A percentile compares a stretch with the other conserved stretches of the same genome.
These are phyloP conservation scores for Dascillus cervinus DNA, from an alignment of 2,888 invertebrate genomes.

Conservation along the genomic window DNA sequence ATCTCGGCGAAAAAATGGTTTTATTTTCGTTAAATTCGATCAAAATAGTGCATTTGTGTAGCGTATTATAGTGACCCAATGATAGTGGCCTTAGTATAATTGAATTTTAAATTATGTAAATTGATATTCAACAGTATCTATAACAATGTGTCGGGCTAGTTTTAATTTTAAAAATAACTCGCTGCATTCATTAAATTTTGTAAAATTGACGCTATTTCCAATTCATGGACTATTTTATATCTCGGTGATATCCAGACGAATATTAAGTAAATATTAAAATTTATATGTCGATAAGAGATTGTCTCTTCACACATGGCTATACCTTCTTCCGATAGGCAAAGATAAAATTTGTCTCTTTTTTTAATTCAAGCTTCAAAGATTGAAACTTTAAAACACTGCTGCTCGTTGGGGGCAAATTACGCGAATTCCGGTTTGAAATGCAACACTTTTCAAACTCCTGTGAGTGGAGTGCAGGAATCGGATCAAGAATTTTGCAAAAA, in stretches of 20 bases:
- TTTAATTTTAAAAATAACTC: no score
- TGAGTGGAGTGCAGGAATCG: constrained; percentile 47
- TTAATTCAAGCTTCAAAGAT: constrained; percentile 31
- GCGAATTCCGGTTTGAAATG: constrained; percentile 33
- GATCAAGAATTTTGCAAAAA: constrained; percentile 55
- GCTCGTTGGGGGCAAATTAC: constrained; percentile 35
- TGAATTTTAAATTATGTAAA: constrained; percentile 24
- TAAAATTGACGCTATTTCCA: no score
- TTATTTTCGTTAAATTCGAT: no score
- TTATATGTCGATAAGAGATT: no score
- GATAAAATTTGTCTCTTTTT: no score
- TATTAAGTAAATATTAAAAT: neutral
- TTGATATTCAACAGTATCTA: no score
- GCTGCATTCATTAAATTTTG: no score
- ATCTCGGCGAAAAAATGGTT: no score
- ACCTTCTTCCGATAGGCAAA: neutral
- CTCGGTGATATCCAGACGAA: neutral
- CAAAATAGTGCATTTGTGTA: neutral
- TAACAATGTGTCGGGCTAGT: no score
- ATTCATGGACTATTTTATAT: no score
- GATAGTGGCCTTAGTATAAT: constrained; percentile 22
- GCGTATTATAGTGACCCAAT: constrained; percentile 15
- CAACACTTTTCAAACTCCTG: constrained; percentile 35
- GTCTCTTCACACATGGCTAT: neutral
- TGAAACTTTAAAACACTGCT: constrained; percentile 34